Evolutionary conservation across 1,140 invertebrate genomes (phyloP), one percentile per base, ranked within the genome.

Genomic region (Odontomachus brunneus): DNA sequence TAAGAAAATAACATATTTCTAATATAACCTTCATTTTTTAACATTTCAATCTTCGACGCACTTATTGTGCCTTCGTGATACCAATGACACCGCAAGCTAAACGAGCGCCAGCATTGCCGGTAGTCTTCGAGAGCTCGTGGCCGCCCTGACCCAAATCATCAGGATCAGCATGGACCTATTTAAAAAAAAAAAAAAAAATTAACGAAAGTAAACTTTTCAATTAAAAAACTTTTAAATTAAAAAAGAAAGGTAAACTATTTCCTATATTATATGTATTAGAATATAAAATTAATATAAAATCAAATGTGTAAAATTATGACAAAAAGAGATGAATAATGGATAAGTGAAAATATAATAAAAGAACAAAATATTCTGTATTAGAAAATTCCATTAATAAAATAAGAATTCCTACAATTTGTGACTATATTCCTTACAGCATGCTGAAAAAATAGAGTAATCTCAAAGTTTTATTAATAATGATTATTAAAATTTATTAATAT

Each of bases 51-150:
- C 24, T 62, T 49, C 59, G 24, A 51, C 19, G 17, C 2, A 24
- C 93, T 95, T 65, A 88, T n/a, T 44, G 38, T 44, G 92, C 81
- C 88, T 96, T 96, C 53, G 96, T 94, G 74, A 99, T 95, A 51
- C 98, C 99, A 94, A 99, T 99, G n/a, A 99, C 98, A 76, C 99
- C 99, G 93, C 99, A 99, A 24, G 98, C 99, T 83, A 99, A 95
- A 88, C 99, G 96, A 71, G 96, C 98, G 4, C 99, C 99, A 86
- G 99, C 99, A 95, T 99, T 99, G 44, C 99, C 99, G 67, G 99
- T 99, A 15, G 97, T 97, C 94, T 97, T 97, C 94, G 98, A 99
- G 60, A 99, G 95, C 91, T 99, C 98, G 91, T 99, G 97, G 1
- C 98, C 98, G 76, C 99, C 99, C 85, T 97, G 95, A 5, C 99